These are phyloP conservation scores for Byasa hedistus DNA, from an alignment of 2,888 invertebrate genomes.

Conservation along the genomic window DNA sequence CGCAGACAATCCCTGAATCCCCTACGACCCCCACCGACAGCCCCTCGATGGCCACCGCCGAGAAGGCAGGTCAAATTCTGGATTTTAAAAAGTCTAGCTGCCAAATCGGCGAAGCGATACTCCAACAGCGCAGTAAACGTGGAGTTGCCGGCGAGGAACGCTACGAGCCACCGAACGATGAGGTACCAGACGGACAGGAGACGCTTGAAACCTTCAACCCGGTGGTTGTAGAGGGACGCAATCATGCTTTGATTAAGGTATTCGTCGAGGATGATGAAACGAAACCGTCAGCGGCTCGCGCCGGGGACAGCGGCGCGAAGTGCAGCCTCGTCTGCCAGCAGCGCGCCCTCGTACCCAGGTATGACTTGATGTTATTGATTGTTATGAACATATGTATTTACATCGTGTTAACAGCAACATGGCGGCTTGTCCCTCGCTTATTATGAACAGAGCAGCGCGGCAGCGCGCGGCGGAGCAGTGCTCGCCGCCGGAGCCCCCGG, in stretches of 20 bases:
- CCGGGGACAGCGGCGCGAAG: constrained; percentile 18
- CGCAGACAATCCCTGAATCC: constrained; percentile 62
- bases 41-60: constrained; percentile 77
- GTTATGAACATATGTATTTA: too few relatives aligned
- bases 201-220: constrained; percentile 35
- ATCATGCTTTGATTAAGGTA: constrained; percentile 6
- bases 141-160: constrained; percentile 36
- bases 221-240: constrained; percentile 22
- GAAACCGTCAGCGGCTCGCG: constrained; percentile 11
- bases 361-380: too few relatives aligned
- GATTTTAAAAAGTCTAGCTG: constrained; percentile 67
- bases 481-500: constrained; percentile 35
- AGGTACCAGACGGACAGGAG: constrained; percentile 11
- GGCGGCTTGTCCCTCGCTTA: too few relatives aligned
- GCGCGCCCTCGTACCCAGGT: background rate
- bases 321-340: background rate
- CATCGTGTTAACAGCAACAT: too few relatives aligned
- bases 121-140: constrained; percentile 44
- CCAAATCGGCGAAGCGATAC: constrained; percentile 62
- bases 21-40: constrained; percentile 60
- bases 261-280: constrained; percentile 1
- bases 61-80: constrained; percentile 65
- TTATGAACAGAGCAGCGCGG: too few relatives aligned
- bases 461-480: background rate
- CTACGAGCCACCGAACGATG: background rate